Percentiles rank a stretch among this genome's conserved stretches.
Evolutionary conservation across 2,888 invertebrate species (phyloP).

Genomic region (Auanema sp.): DNA sequence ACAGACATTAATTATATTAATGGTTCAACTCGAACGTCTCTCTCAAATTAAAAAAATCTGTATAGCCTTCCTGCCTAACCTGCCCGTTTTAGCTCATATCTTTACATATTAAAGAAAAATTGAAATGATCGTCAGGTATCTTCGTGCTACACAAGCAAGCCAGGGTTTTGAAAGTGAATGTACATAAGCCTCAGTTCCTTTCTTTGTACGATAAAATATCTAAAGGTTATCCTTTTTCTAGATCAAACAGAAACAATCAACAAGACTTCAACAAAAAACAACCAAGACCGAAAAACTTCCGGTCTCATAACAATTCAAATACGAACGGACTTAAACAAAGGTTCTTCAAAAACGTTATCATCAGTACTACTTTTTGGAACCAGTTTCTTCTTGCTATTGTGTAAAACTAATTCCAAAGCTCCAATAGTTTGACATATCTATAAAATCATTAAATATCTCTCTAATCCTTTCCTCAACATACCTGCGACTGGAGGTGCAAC

Average conservation of each 20-base stretch:
- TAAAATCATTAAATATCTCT: not conserved
- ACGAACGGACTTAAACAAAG: not conserved
- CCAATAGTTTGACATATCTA: conserved; percentile 32
- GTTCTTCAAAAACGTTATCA: conserved; percentile 1
- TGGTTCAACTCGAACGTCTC: not conserved
- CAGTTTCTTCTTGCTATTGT: not conserved
- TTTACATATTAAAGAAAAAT: not conserved
- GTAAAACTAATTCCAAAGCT: conserved; percentile 41
- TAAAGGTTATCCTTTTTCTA: no score
- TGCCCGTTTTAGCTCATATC: not conserved
- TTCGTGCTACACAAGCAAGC: no score
- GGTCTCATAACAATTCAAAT: no score
- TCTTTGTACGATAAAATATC: no score
- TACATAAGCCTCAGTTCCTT: no score
- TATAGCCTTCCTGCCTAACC: not conserved
- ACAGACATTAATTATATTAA: conserved; percentile 12
- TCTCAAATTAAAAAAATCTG: not conserved
- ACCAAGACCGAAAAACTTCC: not conserved
- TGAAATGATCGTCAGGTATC: not conserved
- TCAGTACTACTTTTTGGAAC: not conserved
- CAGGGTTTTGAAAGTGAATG: no score
- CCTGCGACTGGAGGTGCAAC: conserved; percentile 39
- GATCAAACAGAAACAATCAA: not conserved
- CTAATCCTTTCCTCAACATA: conserved; percentile 10
- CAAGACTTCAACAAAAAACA: not conserved